phyloP scores from a whole-genome alignment of 2,888 invertebrate genomes.

The Zelleria hepariella region DNA sequence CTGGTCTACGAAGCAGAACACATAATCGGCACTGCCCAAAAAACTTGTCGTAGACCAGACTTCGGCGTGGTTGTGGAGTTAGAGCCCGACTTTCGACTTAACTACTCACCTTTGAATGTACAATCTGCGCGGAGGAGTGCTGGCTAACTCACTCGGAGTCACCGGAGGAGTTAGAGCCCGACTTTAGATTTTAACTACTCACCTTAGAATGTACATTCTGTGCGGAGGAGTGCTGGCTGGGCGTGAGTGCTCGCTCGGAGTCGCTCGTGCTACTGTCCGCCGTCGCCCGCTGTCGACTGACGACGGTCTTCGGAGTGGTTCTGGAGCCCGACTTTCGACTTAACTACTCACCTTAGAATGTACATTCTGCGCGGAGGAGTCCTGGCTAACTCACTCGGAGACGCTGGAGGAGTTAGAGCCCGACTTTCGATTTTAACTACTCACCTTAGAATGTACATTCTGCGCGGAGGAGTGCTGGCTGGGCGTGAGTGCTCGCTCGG shows the following conservation, averaged over 20 bases:
- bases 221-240: constrained; percentile 35
- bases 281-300: constrained; percentile 65
- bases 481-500: constrained; percentile 71
- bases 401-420: constrained; percentile 69
- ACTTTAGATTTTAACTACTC: too few species aligned
- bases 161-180: constrained; percentile 63
- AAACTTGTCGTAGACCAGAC: too few species aligned
- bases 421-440: too few species aligned
- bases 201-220: neutral
- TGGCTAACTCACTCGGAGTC: constrained; percentile 73
- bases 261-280: constrained; percentile 65
- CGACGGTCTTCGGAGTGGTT: too few species aligned
- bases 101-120: neutral
- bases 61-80: too few species aligned
- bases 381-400: constrained; percentile 70
- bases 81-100: too few species aligned
- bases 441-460: neutral
- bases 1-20: too few species aligned
- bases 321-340: too few species aligned
- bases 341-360: neutral
- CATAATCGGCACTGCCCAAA: too few species aligned
- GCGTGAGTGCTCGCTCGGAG: constrained; percentile 70
- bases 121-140: constrained; percentile 36
- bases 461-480: constrained; percentile 27
- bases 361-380: constrained; percentile 31